Evolutionary conservation across 2,888 invertebrate genomes (phyloP).

Genomic region (Ormyrus pomaceus): DNA sequence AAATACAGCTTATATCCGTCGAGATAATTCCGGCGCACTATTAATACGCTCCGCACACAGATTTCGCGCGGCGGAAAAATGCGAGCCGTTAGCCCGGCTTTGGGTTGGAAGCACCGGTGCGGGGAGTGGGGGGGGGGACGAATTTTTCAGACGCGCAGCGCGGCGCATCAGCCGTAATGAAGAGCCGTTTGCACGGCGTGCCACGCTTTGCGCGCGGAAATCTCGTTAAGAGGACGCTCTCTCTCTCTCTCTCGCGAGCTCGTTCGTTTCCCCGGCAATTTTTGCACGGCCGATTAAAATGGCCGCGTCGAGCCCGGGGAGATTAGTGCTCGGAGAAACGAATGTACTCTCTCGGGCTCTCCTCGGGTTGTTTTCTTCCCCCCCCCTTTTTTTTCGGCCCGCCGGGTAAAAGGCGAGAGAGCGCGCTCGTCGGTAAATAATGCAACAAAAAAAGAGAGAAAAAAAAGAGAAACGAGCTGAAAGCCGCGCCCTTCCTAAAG

Average conservation of each 20-base stretch:
- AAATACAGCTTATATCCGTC: no score
- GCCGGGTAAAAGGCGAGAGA: not conserved
- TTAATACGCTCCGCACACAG: no score
- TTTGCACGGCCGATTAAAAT: slow-evolving; percentile 34
- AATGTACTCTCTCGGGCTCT: slow-evolving; percentile 1
- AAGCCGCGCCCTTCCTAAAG: slow-evolving; percentile 51
- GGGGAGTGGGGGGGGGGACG: no score
- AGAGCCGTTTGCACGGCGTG: no score
- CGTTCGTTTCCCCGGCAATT: not conserved
- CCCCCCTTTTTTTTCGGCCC: not conserved
- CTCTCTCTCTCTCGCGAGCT: not conserved
- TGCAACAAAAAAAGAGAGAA: slow-evolving; percentile 21
- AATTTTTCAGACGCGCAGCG: no score
- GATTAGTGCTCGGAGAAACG: slow-evolving; percentile 45
- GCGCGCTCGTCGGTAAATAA: slow-evolving; percentile 2
- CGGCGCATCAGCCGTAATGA: no score
- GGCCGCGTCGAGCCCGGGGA: not conserved
- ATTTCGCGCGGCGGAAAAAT: no score
- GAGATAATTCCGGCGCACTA: no score
- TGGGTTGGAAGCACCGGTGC: no score
- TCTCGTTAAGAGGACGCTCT: slow-evolving; percentile 18
- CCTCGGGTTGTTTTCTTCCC: not conserved
- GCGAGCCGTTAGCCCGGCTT: no score
- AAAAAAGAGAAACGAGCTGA: slow-evolving; percentile 5
- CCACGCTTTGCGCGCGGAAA: not conserved